These are phyloP conservation scores for Caenorhabditis macrosperma DNA, from an alignment of 2,888 invertebrate genomes.

Conservation along the genomic window DNA sequence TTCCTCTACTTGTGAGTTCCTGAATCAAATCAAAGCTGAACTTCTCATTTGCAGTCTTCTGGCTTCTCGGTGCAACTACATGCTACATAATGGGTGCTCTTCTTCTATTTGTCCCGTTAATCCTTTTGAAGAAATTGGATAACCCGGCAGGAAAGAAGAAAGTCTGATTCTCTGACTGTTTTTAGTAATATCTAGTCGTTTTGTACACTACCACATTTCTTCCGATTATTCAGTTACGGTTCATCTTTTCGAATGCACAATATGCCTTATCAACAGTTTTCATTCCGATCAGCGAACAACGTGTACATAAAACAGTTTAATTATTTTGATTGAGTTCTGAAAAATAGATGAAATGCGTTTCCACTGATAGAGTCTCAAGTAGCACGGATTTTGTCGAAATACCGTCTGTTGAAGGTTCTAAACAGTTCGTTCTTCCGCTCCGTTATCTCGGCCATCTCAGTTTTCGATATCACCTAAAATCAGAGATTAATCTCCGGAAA, in stretches of 20 bases:
- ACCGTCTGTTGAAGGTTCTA: conserved; percentile 52
- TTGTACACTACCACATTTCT: conserved; percentile 2
- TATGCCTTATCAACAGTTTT: conserved; percentile 27
- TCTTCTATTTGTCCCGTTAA: conserved; percentile 86
- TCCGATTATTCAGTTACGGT: conserved; percentile 36
- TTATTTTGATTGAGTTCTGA: not conserved
- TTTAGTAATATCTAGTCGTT: conserved; percentile 19
- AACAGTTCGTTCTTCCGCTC: conserved; percentile 49
- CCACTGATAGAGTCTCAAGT: conserved; percentile 6
- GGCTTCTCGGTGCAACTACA: conserved; percentile 89
- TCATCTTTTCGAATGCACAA: conserved; percentile 30
- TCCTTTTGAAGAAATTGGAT: conserved; percentile 63
- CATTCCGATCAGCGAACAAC: conserved; percentile 36
- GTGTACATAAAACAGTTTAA: conserved; percentile 29
- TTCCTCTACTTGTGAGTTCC: conserved; percentile 87
- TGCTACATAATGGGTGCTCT: conserved; percentile 90
- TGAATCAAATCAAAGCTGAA: conserved; percentile 23
- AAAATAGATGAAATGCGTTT: too few species aligned
- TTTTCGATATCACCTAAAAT: conserved; percentile 49
- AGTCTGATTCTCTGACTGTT: not conserved
- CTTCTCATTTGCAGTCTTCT: conserved; percentile 86
- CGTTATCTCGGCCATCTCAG: conserved; percentile 62
- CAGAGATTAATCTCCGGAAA: not conserved
- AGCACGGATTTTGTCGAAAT: conserved; percentile 30
- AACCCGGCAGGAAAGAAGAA: conserved; percentile 58